These are phyloP conservation scores for Spinus olivaceus DNA, from an alignment of 2,797 vertebrate genomes.

Conservation along the genomic window DNA sequence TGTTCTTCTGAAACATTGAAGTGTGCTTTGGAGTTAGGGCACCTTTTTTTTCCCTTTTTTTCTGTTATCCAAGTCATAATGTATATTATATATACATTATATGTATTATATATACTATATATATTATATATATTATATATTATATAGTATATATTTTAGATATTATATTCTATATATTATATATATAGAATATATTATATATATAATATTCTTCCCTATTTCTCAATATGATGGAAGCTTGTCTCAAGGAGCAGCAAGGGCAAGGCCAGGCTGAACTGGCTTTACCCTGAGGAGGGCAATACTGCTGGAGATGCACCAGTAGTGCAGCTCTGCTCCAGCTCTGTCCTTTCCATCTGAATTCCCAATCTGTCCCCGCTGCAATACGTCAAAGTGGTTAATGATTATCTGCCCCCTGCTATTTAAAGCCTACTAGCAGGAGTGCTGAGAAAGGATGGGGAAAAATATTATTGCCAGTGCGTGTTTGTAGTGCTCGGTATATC, in stretches of 20 bases:
- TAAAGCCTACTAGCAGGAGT: conserved; percentile 4
- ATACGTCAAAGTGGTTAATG: not conserved
- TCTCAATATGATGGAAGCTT: not conserved
- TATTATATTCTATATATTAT: too few relatives aligned
- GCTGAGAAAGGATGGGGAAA: not conserved
- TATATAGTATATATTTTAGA: too few relatives aligned
- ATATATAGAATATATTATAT: too few relatives aligned
- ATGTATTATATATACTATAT: too few relatives aligned
- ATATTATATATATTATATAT: too few relatives aligned
- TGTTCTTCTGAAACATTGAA: not conserved
- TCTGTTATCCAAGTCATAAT: not conserved
- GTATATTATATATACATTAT: too few relatives aligned
- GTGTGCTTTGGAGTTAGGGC: not conserved
- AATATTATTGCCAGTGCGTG: fast-evolving
- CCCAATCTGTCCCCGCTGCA: not conserved
- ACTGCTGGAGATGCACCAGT: not conserved
- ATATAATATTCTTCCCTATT: not conserved
- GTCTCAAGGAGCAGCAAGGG: not conserved
- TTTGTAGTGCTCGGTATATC: not conserved
- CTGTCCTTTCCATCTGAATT: not conserved
- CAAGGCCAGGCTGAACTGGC: not conserved
- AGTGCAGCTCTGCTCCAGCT: not conserved
- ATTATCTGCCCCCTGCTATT: conserved; percentile 24
- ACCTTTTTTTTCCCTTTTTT: not conserved
- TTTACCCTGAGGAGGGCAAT: not conserved